Base-by-base conservation (phyloP, 2,888 invertebrate species). In the Drosophila borborema region DNA sequence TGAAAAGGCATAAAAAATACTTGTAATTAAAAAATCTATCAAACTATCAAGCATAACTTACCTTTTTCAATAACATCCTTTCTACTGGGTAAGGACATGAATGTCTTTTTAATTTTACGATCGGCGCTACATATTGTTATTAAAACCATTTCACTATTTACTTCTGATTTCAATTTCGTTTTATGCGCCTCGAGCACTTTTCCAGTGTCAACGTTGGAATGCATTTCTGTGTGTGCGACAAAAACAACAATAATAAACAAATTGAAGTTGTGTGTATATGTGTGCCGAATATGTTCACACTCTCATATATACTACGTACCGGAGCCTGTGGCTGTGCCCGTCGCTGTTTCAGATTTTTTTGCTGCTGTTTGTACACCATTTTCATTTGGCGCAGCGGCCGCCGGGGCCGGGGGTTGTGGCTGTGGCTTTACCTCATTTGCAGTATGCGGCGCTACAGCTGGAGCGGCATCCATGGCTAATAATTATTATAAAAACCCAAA, bases 351-450 rank as follows among this genome's bases (percentile, higher is more conserved):
- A 54, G 85, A 75, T 84, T 90, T 89, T 90, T 75, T 90, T 85
- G 72, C 76, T 82, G 82, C 81, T 86, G 90, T 89, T 85, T 90
- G 90, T 89, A 85, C 88, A 85, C 85, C 90, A 85, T 85, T 85
- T 85, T 85, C 85, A 48, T 78, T 90, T 81, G 73, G 53, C 40
- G 80, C 51, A 74, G 75, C 63, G 74, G 84, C 71, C 64, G 68
- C 85, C 85, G 80, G 66, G 72, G 80, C 78, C 89, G 87, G 72
- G 64, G 82, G 73, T 68, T 74, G 85, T 41, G 67, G 72, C 40
- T 70, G 66, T 55, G 61, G 51, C 28, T 81, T 86, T 40, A 49
- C 49, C 40, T 85, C 90, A 38, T 72, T 80, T 34, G 72, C 67
- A 38, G 68, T 51, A 58, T 73, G 74, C 40, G 67, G 66, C 56